A percentile compares a stretch with the other conserved stretches of the same genome.
phyloP scores from a whole-genome alignment of 2,888 invertebrate genomes.

The Drosophila buzzatii region DNA sequence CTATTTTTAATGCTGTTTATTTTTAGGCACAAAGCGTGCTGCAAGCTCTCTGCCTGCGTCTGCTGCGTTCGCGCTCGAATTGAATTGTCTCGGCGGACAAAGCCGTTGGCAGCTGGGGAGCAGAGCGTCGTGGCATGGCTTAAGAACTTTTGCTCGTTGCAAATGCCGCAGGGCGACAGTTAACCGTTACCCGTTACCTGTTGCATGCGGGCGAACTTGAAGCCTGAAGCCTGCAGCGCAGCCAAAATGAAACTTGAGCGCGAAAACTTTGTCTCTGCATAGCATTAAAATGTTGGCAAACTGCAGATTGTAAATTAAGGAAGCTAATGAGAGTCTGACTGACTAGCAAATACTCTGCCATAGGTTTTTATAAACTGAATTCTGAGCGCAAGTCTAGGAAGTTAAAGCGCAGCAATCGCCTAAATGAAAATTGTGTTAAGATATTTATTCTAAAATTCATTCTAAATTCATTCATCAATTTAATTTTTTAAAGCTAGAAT shows the following conservation, averaged over 20 bases:
- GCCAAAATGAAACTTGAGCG: constrained; percentile 24
- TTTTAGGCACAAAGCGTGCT: constrained; percentile 35
- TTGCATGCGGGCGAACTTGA: not conserved
- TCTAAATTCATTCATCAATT: too few species aligned
- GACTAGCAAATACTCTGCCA: not conserved
- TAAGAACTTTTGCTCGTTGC: constrained; percentile 31
- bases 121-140: constrained; percentile 21
- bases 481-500: too few species aligned
- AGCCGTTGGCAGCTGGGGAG: not conserved
- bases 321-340: not conserved
- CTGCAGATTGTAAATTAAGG: constrained; percentile 13
- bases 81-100: not conserved
- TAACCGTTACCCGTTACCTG: not conserved
- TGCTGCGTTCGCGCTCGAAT: constrained; percentile 2
- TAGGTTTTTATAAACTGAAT: not conserved
- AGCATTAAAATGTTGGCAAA: constrained; percentile 8
- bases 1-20: constrained; percentile 56
- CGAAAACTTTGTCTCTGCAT: constrained; percentile 26
- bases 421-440: too few species aligned
- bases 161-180: constrained; percentile 19
- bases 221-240: constrained; percentile 15
- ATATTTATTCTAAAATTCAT: too few species aligned
- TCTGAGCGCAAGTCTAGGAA: too few species aligned
- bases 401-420: too few species aligned
- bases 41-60: constrained; percentile 12